Base-by-base conservation (phyloP, 1,140 invertebrate genomes). In the Ceratitis capitata region DNA sequence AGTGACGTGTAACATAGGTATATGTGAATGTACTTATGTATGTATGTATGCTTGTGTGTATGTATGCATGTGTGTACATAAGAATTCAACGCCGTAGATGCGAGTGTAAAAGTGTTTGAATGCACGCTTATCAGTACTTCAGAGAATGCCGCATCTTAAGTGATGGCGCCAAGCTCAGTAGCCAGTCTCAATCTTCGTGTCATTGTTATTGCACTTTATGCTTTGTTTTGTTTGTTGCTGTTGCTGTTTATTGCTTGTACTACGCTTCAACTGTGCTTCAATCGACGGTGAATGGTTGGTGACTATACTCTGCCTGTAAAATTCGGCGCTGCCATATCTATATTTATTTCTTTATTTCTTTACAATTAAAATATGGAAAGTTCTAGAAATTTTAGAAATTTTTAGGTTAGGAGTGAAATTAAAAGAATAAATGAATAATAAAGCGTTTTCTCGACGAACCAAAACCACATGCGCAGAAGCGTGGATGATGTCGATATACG, bases 91-190 rank as follows among this genome's bases (percentile, higher is more conserved):
- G 45, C 26, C 29, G 58, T 23, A 61, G 26, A 32, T 29, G 58
- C 26, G 47, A 51, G 82, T 53, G n/a, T 58, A 56, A 83, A 51
- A 45, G 69, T 78, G 69, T 39, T 45, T 78, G 69, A 78, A 29
- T 23, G 85, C 49, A 89, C 86, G 87, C 89, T 91, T 91, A 91
- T 91, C 89, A 91, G 87, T 86, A 91, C 88, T 89, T 91, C 89
- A 90, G 87, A 91, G 89, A 88, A 86, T 61, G 85, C 89, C 89
- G 89, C 89, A 90, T 91, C 89, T 91, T 90, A 91, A 91, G 90
- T 87, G 89, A 88, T 91, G 89, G 89, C 89, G 89, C 89, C 89
- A 90, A 89, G 87, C 87, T 90, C 89, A 89, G 47, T 10, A 74
- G 84, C 83, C n/a, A 69, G 64, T 29, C 45, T 69, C 29, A 32